Evolutionary conservation across 1,140 invertebrate genomes (phyloP).

Genomic region (Apis florea): DNA sequence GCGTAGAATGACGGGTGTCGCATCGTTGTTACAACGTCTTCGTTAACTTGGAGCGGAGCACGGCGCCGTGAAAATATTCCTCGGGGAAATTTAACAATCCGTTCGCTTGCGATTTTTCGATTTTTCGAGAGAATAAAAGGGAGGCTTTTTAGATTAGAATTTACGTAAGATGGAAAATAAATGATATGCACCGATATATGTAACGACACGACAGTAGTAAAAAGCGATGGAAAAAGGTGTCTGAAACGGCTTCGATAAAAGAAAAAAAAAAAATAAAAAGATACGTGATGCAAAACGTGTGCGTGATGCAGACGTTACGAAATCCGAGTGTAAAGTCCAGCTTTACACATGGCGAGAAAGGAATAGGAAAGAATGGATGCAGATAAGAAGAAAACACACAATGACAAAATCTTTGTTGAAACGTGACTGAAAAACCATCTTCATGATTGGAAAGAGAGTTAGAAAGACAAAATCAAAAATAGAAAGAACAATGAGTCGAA

Average conservation of each 20-base stretch:
- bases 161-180: too few relatives aligned
- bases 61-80: not conserved
- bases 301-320: slow-evolving; percentile 5
- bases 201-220: not conserved
- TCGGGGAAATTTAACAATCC: too few relatives aligned
- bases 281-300: not conserved
- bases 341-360: not conserved
- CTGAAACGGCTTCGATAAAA: not conserved
- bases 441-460: not conserved
- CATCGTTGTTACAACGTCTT: too few relatives aligned
- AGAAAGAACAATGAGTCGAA: not conserved
- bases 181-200: too few relatives aligned
- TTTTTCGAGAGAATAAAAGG: too few relatives aligned
- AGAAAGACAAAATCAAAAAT: not conserved
- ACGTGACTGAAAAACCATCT: not conserved
- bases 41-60: not conserved
- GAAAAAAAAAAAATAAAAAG: not conserved
- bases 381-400: not conserved
- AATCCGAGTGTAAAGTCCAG: slow-evolving; percentile 14
- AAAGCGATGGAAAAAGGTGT: not conserved
- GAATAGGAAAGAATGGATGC: not conserved
- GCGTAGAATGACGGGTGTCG: not conserved
- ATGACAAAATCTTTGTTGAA: not conserved
- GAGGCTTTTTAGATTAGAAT: too few relatives aligned
- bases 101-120: too few relatives aligned